phyloP scores from a whole-genome alignment of 2,113 vertebrate genomes.

The Probosciger aterrimus region DNA sequence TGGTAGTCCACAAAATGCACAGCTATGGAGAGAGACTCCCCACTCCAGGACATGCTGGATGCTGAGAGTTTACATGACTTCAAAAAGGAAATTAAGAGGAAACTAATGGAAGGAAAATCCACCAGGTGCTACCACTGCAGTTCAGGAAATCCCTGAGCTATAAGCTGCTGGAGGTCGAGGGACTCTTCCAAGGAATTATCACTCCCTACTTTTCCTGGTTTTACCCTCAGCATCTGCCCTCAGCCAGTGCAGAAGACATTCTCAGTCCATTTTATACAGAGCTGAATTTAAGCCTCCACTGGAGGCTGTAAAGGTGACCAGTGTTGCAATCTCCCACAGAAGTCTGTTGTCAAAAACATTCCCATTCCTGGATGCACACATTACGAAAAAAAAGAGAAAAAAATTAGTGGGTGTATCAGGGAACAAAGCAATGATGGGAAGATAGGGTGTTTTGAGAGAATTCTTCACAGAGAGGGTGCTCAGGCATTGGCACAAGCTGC shows the following conservation, averaged over 20 bases:
- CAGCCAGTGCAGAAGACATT: background rate
- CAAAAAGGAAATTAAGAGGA: background rate
- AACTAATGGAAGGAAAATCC: background rate
- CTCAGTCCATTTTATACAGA: background rate
- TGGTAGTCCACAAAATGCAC: background rate
- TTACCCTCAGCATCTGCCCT: background rate
- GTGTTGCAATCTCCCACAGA: background rate
- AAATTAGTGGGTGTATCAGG: accelerated
- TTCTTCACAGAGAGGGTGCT: background rate
- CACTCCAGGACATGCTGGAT: background rate
- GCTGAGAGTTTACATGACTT: background rate
- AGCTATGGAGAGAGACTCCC: accelerated
- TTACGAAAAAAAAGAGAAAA: background rate
- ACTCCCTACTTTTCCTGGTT: background rate
- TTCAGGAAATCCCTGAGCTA: background rate
- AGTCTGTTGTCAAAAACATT: background rate
- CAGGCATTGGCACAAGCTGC: background rate
- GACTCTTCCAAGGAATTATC: background rate
- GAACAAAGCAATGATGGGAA: background rate
- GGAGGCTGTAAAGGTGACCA: accelerated
- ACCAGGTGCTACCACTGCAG: background rate
- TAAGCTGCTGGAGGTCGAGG: background rate
- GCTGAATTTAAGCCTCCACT: background rate
- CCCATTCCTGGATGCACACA: background rate
- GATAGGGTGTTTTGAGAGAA: background rate